phyloP scores from a whole-genome alignment of 1,140 invertebrate species.

The Melitaea cinxia region DNA sequence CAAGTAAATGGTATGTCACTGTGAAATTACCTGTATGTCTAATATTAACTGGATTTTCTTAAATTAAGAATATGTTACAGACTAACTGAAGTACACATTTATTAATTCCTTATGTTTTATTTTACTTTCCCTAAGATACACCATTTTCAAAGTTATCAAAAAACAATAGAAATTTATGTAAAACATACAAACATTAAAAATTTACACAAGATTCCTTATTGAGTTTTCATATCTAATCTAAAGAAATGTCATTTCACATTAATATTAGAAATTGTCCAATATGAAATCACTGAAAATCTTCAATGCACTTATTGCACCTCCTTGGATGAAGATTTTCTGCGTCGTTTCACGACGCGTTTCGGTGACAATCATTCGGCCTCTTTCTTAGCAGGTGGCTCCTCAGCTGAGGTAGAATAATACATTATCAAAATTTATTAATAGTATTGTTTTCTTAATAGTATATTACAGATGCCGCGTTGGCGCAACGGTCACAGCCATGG shows the following conservation, averaged over 20 bases:
- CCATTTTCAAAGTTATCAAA: background rate
- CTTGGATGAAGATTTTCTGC: constrained; percentile 70
- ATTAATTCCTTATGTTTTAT: constrained; percentile 4
- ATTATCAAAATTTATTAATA: too few relatives aligned
- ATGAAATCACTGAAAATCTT: constrained; percentile 3
- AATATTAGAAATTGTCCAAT: background rate
- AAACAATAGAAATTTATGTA: too few relatives aligned
- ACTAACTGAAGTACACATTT: constrained; percentile 4
- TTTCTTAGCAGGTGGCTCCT: constrained; percentile 72
- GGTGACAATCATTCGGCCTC: constrained; percentile 78
- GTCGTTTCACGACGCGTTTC: constrained; percentile 77
- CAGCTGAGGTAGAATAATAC: constrained; percentile 45
- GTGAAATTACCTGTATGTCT: background rate
- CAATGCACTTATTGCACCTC: constrained; percentile 51
- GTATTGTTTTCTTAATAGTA: too few relatives aligned
- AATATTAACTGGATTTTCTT: background rate
- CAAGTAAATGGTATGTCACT: background rate
- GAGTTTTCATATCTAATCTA: background rate
- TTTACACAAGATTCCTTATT: background rate
- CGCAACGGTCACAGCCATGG: too few relatives aligned
- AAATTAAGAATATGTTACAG: background rate
- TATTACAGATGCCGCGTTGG: too few relatives aligned
- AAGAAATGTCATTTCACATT: background rate
- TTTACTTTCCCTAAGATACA: constrained; percentile 1
- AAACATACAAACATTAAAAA: too few relatives aligned